Evolutionary conservation across 2,113 vertebrate genomes (phyloP).

Genomic region (Tenebrosternarchus preto): DNA sequence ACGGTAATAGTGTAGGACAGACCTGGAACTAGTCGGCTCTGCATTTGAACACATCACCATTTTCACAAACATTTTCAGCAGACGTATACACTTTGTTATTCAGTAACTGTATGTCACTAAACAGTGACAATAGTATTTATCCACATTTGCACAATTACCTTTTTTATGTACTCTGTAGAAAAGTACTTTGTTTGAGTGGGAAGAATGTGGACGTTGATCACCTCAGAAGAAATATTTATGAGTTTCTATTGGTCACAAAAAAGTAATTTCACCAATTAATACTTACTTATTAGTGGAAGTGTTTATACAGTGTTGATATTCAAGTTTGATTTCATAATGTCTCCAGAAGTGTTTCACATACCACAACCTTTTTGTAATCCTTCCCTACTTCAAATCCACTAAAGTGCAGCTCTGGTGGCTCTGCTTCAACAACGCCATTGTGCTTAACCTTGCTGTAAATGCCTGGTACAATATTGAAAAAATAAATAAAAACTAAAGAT

Average conservation of each 20-base stretch:
- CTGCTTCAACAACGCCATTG: slow-evolving; percentile 78
- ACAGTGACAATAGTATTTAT: not conserved
- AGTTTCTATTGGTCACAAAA: slow-evolving; percentile 77
- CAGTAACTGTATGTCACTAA: no score
- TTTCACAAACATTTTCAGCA: not conserved
- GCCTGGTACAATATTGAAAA: slow-evolving; percentile 68
- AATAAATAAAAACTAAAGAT: not conserved
- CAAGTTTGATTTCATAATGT: not conserved
- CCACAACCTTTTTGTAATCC: slow-evolving; percentile 80
- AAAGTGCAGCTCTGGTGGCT: slow-evolving; percentile 87
- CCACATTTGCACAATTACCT: slow-evolving; percentile 68
- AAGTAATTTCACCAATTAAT: not conserved
- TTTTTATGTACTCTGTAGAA: slow-evolving; percentile 84
- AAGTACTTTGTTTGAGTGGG: slow-evolving; percentile 89
- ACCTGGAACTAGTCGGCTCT: slow-evolving; percentile 87
- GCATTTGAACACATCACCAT: slow-evolving; percentile 41
- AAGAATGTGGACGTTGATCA: slow-evolving; percentile 82
- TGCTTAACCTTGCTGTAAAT: slow-evolving; percentile 75
- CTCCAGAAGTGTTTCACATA: slow-evolving; percentile 50
- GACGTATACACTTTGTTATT: no score
- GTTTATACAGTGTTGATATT: no score
- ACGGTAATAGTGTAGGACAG: slow-evolving; percentile 80
- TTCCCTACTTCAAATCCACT: slow-evolving; percentile 83
- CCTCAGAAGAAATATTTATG: slow-evolving; percentile 83
- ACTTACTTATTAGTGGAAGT: not conserved